Base-by-base conservation (phyloP, 2,888 invertebrate species). In the Gibbula magus region DNA sequence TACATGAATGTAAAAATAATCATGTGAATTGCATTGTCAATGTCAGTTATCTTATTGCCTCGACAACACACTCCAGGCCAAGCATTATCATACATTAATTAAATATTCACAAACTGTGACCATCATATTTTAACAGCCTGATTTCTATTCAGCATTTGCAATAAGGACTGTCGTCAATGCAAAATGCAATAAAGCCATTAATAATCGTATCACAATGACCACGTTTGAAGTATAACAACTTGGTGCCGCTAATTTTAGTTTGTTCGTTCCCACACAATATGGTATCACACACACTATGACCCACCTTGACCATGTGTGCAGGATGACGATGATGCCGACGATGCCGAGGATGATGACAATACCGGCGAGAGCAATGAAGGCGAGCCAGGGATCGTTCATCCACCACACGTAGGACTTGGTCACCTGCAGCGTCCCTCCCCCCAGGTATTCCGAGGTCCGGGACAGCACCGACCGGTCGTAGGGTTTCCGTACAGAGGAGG, bases 271-370 rank as follows among this genome's bases (percentile, higher is more conserved):
- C 35, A 61, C 80, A 77, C 92, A 97, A 97, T 96, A 10, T 8
- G 45, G 13, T 8, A 3, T 45, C 1, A 45, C 10, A 5, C 10
- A 7, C 1, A 10, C 5, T 4, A 32, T 8, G 25, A 66, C 80
- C 75, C 92, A 97, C 97, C 96, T 96, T 79, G 96, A 96, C 97
- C 98, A 98, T 0, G 97, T 97, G 75, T 97, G 95, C 92, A 97
- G 97, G 80, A 98, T 97, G 91, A 98, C 97, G 77, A 97, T 95
- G 61, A 98, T 97, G 0, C 97, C 98, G 75, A 96, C 96, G 7
- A 96, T 94, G 3, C 97, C 97, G 7, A 97, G 95, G 0, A 98
- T 94, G 53, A 98, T 95, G 80, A 98, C 97, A 8, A 98, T 95
- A 78, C 96, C 96, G 0, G 97, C 98, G 0, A 98, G 95, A 22